Evolutionary conservation across 2,888 invertebrate genomes (phyloP).

Genomic region (Lordiphosa andalusiaca): DNA sequence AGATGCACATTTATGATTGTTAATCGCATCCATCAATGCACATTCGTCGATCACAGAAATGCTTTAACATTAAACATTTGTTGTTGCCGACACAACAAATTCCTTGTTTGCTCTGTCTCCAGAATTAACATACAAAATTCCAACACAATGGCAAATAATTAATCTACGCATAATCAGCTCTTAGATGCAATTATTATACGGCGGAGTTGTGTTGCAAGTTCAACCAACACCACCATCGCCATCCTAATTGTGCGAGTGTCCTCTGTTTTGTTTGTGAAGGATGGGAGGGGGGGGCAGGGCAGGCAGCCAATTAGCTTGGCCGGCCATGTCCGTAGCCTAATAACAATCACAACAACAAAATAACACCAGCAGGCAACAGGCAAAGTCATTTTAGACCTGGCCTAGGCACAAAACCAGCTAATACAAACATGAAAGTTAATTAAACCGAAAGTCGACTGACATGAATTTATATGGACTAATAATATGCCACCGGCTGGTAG

Average conservation of each 20-base stretch:
- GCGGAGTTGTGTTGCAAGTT: too few relatives aligned
- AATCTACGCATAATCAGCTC: not conserved
- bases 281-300: conserved; percentile 14
- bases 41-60: conserved; percentile 1
- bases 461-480: conserved; percentile 73
- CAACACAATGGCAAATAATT: not conserved
- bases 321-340: conserved; percentile 15
- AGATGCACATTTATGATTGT: conserved; percentile 13
- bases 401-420: conserved; percentile 48
- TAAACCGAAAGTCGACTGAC: conserved; percentile 70
- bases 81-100: too few relatives aligned
- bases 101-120: too few relatives aligned
- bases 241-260: conserved; percentile 40
- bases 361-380: conserved; percentile 1
- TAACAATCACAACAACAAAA: conserved; percentile 26
- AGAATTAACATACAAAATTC: not conserved
- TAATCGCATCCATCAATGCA: conserved; percentile 34
- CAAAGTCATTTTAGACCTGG: conserved; percentile 52
- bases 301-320: conserved; percentile 57
- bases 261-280: conserved; percentile 29
- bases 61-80: too few relatives aligned
- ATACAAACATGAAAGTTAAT: conserved; percentile 74
- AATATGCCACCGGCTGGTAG: conserved; percentile 57
- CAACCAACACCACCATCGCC: conserved; percentile 2
- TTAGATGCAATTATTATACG: not conserved